A percentile compares a stretch with the other conserved stretches of the same genome.
Evolutionary conservation across 1,140 invertebrate genomes (phyloP).

Genomic region (Hestina assimilis): DNA sequence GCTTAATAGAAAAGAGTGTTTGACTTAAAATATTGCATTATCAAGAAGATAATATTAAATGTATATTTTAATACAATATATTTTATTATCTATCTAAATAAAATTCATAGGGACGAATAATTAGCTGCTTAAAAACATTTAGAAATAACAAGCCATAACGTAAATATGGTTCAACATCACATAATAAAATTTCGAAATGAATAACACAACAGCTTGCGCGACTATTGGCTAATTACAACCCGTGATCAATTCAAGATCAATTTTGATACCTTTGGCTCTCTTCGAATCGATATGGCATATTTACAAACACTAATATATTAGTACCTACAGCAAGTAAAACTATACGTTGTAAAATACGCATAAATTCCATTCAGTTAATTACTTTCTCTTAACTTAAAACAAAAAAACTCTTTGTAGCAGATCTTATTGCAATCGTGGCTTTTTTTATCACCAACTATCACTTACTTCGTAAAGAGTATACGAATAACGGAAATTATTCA

Average conservation of each 20-base stretch:
- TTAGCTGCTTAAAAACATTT: conserved; percentile 32
- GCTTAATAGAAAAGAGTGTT: background rate
- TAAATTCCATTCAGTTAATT: background rate
- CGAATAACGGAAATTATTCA: conserved; percentile 11
- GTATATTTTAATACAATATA: conserved; percentile 4
- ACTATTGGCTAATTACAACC: conserved; percentile 61
- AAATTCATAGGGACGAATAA: conserved; percentile 20
- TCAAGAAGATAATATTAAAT: conserved; percentile 9
- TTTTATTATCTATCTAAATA: conserved; percentile 16
- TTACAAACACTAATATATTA: conserved; percentile 12
- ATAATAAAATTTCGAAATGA: conserved; percentile 69
- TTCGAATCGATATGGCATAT: conserved; percentile 25
- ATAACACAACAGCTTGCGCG: conserved; percentile 57
- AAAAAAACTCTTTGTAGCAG: conserved; percentile 2
- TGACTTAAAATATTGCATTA: conserved; percentile 6
- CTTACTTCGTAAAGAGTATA: background rate
- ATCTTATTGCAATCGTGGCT: background rate
- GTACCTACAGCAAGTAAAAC: background rate
- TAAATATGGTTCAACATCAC: conserved; percentile 53
- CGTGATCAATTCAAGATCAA: conserved; percentile 36
- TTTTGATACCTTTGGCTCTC: conserved; percentile 65
- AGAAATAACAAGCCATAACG: conserved; percentile 54
- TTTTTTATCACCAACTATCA: background rate
- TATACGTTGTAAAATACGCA: conserved; percentile 6
- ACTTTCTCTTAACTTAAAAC: background rate